Conservation (phyloP, 1,140 invertebrate species). For the Idris sp. region DNA sequence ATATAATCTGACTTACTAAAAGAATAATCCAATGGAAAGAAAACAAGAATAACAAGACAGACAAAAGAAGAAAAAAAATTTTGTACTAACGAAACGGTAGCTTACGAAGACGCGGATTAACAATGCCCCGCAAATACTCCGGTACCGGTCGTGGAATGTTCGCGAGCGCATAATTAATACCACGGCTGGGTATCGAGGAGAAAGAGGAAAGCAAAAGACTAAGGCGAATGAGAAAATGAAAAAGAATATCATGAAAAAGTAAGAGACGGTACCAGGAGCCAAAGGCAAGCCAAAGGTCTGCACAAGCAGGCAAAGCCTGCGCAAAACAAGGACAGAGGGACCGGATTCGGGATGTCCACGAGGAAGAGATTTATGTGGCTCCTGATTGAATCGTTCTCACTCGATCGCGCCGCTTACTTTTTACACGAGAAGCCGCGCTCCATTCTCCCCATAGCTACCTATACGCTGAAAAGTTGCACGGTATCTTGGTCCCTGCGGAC, state of each 20-base stretch:
- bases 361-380: constrained; percentile 78
- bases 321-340: constrained; percentile 53
- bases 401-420: constrained; percentile 76
- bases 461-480: constrained; percentile 42
- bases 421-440: constrained; percentile 65
- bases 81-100: constrained; percentile 71
- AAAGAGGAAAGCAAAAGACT: constrained; percentile 36
- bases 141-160: constrained; percentile 75
- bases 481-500: constrained; percentile 47
- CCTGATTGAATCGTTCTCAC: constrained; percentile 80
- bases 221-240: constrained; percentile 59
- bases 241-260: constrained; percentile 61
- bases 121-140: constrained; percentile 77
- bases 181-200: constrained; percentile 54
- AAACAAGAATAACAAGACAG: too few relatives aligned
- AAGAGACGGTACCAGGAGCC: constrained; percentile 63
- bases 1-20: constrained; percentile 23
- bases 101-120: constrained; percentile 75
- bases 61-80: constrained; percentile 38
- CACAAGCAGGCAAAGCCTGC: constrained; percentile 50
- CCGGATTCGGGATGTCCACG: constrained; percentile 74
- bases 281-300: constrained; percentile 65
- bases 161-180: constrained; percentile 79
- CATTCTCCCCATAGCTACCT: constrained; percentile 53
- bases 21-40: constrained; percentile 32